Evolutionary conservation across 2,888 invertebrate species (phyloP).

Genomic region (Aphidoletes aphidimyza): DNA sequence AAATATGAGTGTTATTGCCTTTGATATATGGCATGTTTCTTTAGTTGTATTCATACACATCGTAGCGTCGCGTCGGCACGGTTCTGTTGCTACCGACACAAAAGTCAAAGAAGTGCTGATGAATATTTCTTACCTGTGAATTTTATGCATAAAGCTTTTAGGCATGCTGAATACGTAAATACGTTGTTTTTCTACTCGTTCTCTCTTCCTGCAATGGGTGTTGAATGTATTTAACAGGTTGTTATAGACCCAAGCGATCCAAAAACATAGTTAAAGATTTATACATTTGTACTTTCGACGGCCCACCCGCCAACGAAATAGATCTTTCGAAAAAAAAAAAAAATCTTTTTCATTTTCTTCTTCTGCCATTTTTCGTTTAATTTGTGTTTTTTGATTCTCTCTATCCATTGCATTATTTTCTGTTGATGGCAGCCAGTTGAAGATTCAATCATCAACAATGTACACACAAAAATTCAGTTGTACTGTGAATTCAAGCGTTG

Average conservation of each 20-base stretch:
- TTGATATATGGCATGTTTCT: neutral
- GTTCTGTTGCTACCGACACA: conserved; percentile 4
- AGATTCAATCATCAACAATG: conserved; percentile 49
- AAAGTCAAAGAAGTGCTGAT: neutral
- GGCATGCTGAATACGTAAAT: conserved; percentile 6
- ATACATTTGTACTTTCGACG: neutral
- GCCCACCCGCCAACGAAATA: neutral
- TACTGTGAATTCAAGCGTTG: conserved; percentile 1
- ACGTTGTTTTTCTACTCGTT: neutral
- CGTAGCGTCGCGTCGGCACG: no score
- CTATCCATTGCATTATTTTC: conserved; percentile 11
- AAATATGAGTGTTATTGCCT: conserved; percentile 10
- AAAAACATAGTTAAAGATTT: conserved; percentile 15
- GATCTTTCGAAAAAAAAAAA: neutral
- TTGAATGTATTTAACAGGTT: conserved; percentile 25
- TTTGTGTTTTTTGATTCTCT: neutral
- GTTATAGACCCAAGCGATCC: neutral
- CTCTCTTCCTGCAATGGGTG: neutral
- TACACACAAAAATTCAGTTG: conserved; percentile 26
- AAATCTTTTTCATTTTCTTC: neutral
- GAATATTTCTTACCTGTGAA: neutral
- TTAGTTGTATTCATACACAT: no score
- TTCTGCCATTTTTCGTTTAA: neutral
- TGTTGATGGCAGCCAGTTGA: conserved; percentile 19
- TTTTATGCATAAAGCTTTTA: conserved; percentile 14